A percentile compares a stretch with the other conserved stretches of the same genome.
Evolutionary conservation across 64 coral and sea anemone genomes (phyloP).

Genomic region (Montipora sp.): DNA sequence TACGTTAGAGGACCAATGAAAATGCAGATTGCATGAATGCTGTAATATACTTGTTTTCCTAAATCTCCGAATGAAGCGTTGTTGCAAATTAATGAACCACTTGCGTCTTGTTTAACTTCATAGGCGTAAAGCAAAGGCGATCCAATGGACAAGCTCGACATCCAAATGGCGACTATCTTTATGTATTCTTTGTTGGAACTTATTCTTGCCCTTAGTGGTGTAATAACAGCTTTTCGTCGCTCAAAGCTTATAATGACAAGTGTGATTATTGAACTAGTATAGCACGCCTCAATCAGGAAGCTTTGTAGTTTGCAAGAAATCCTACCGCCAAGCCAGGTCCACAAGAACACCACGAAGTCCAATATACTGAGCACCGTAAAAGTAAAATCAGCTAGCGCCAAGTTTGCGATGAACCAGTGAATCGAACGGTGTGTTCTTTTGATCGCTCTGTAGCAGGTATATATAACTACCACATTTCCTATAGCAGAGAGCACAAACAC

Average conservation of each 20-base stretch:
- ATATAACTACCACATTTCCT: not conserved
- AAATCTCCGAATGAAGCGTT: slow-evolving; percentile 34
- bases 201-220: not conserved
- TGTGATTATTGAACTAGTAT: slow-evolving; percentile 47
- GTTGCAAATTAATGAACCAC: not conserved
- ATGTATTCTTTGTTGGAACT: not conserved
- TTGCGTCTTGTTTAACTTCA: not conserved
- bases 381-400: slow-evolving; percentile 41
- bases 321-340: slow-evolving; percentile 49
- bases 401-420: slow-evolving; percentile 46
- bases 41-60: slow-evolving; percentile 52
- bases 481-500: not conserved
- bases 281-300: slow-evolving; percentile 48
- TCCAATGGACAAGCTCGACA: not conserved
- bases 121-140: slow-evolving; percentile 49
- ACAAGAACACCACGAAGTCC: slow-evolving; percentile 29
- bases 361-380: slow-evolving; percentile 49
- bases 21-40: slow-evolving; percentile 1
- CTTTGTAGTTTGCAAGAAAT: slow-evolving; percentile 55
- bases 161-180: not conserved
- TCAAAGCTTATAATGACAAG: slow-evolving; percentile 45
- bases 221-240: slow-evolving; percentile 13
- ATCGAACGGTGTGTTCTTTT: not conserved
- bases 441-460: not conserved
- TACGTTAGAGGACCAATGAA: slow-evolving; percentile 12